phyloP scores from a whole-genome alignment of 2,113 vertebrate genomes.

The Pantherophis guttatus region DNA sequence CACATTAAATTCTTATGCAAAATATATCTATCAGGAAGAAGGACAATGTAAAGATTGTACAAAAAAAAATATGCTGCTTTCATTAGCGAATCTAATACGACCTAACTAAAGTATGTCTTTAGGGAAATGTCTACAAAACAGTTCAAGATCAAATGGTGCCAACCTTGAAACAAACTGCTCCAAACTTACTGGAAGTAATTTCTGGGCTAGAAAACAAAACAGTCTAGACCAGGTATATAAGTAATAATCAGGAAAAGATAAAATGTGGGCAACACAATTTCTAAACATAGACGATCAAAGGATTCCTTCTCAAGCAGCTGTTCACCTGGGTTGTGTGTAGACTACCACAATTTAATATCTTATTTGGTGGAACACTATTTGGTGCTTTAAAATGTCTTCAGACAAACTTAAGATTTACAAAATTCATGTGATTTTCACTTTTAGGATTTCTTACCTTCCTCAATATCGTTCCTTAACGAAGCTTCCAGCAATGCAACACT shows the following conservation, averaged over 20 bases:
- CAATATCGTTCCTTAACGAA: slow-evolving; percentile 87
- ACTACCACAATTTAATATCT: neutral
- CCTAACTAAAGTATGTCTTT: neutral
- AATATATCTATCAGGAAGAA: neutral
- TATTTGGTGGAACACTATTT: neutral
- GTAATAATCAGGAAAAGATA: neutral
- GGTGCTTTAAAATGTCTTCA: fast-evolving
- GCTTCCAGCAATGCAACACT: slow-evolving; percentile 91
- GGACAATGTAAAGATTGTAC: neutral
- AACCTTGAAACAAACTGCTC: neutral
- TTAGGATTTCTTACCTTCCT: slow-evolving; percentile 81
- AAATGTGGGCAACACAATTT: neutral
- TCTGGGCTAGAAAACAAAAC: neutral
- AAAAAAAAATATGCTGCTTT: neutral
- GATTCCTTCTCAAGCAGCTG: neutral
- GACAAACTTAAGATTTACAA: neutral
- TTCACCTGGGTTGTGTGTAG: neutral
- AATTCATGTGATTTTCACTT: fast-evolving
- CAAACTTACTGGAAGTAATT: neutral
- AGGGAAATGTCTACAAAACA: neutral
- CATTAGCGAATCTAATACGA: neutral
- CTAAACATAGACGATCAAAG: neutral
- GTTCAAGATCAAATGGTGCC: neutral
- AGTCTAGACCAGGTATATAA: neutral
- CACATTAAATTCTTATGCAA: neutral